Conservation (phyloP, 2,888 invertebrate species). For the Drosophila mercatorum region DNA sequence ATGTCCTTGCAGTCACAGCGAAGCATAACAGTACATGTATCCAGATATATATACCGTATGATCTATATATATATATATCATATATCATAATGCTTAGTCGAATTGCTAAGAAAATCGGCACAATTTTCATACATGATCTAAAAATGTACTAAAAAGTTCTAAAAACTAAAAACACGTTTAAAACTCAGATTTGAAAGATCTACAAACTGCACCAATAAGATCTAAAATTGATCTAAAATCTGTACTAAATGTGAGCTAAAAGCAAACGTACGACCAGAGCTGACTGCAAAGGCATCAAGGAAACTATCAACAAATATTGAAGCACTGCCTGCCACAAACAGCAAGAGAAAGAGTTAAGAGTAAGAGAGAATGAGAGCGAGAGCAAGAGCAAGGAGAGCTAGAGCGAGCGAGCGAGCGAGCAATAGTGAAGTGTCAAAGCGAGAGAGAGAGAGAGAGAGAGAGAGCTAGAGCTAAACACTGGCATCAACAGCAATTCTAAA, state of each 20-base stretch:
- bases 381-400: neutral
- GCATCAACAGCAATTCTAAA: slow-evolving; percentile 1
- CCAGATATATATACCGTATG: neutral
- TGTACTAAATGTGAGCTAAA: neutral
- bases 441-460: slow-evolving; percentile 6
- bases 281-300: slow-evolving; percentile 3
- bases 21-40: neutral
- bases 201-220: too few relatives aligned
- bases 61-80: neutral
- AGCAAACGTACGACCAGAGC: neutral
- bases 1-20: neutral
- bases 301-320: neutral
- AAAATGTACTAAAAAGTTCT: neutral
- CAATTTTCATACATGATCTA: slow-evolving; percentile 2
- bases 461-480: slow-evolving; percentile 8
- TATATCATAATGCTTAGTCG: neutral
- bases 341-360: neutral
- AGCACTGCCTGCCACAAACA: slow-evolving; percentile 27
- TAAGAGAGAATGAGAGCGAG: too few relatives aligned
- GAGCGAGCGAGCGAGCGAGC: neutral
- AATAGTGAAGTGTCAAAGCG: neutral
- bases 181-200: too few relatives aligned
- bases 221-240: neutral
- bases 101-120: neutral
- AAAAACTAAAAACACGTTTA: too few relatives aligned